Conservation (phyloP, 1,140 invertebrate genomes). For the Aphelinus atriplicis region DNA sequence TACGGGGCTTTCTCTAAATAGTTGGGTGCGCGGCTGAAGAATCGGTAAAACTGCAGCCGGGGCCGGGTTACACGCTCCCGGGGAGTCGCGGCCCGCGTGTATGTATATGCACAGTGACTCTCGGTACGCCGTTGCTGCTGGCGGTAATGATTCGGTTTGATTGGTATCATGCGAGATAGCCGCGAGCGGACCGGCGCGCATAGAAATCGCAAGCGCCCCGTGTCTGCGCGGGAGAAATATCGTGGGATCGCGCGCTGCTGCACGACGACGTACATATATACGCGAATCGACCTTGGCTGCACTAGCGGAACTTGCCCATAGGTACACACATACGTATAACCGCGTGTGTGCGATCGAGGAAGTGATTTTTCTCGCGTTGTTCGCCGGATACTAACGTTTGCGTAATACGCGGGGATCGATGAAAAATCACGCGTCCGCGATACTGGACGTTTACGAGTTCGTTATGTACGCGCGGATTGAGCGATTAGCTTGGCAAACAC, state of each 20-base stretch:
- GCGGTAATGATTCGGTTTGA: conserved; percentile 21
- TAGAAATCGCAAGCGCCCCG: too few relatives aligned
- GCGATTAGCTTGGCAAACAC: conserved; percentile 19
- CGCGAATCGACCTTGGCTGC: not conserved
- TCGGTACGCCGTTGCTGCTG: not conserved
- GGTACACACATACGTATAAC: conserved; percentile 31
- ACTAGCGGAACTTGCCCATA: not conserved
- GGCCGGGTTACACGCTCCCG: too few relatives aligned
- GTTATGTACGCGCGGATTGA: conserved; percentile 18
- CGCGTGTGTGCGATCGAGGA: conserved; percentile 42
- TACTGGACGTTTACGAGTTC: conserved; percentile 32
- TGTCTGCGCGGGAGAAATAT: conserved; percentile 39
- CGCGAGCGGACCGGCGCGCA: too few relatives aligned
- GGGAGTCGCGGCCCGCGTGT: too few relatives aligned
- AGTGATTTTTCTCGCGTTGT: conserved; percentile 41
- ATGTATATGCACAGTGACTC: not conserved
- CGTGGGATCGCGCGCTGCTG: conserved; percentile 42
- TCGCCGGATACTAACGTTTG: conserved; percentile 9
- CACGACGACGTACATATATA: not conserved
- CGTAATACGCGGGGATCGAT: too few relatives aligned
- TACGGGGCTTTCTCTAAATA: conserved; percentile 16
- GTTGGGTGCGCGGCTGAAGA: not conserved
- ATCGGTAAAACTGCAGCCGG: too few relatives aligned
- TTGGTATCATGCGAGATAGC: conserved; percentile 1
- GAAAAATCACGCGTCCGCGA: too few relatives aligned